Base-by-base conservation (phyloP, 2,888 invertebrate genomes). In the Lasioglossum lativentre region DNA sequence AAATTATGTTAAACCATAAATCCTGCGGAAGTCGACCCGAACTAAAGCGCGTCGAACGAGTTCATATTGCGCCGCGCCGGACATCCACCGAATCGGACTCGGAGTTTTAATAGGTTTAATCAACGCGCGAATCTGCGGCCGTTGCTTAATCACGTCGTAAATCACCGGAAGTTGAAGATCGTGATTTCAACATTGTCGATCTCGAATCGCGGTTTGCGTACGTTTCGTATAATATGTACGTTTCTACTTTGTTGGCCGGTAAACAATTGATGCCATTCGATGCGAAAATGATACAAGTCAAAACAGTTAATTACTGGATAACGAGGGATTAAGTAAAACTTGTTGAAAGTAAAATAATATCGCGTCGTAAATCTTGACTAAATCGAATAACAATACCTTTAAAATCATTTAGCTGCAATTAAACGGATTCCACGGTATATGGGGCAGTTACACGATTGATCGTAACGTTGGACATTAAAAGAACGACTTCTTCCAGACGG, bases 1-100 rank as follows among this genome's bases (percentile, higher is more conserved):
- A 87, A 81, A 89, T 87, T 86, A 81, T 72, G 87, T 87, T 86
- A 89, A 88, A 75, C 83, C 81, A 82, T 78, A 89, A 87, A 87
- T 86, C 88, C 90, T 66, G 80, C 78, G 76, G 71, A 80, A 66
- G 63, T 42, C 27, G 40, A 4, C 12, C 78, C 81, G 34, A 77
- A 72, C 74, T 79, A 81, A 82, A 77, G 74, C 59, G 73, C 86
- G 75, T 82, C 87, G 81, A 85, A 85, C 74, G 78, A 80, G 80
- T 81, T 87, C 80, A 78, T 80, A 81, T 75, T 83, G 82, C 78
- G 16, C 77, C 27, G 82, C 78, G 16, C 77, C 27, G 72, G 72
- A 80, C 80, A 72, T 86, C 80, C 83, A 80, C 75, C 78, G 76
- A 85, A 80, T 78, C 85, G 27, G 56, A 75, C 74, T 78, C 81